A percentile compares a stretch with the other conserved stretches of the same genome.
These are phyloP conservation scores for Eretmocerus hayati DNA, from an alignment of 2,888 invertebrate species.

Conservation along the genomic window DNA sequence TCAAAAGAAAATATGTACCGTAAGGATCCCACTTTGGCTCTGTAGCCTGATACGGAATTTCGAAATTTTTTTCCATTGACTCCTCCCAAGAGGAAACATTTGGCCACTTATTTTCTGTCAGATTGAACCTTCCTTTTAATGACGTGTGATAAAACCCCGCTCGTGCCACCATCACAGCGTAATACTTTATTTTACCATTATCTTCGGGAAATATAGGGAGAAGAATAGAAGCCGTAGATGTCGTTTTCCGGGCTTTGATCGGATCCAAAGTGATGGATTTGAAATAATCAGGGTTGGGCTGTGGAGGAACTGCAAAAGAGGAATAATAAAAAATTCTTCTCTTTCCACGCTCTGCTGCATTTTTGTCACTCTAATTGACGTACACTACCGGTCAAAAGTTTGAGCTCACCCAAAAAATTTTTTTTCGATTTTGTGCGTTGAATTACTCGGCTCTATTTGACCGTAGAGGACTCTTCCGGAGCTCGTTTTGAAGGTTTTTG, in stretches of 20 bases:
- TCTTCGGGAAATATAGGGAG: conserved; percentile 36
- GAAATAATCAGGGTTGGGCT: conserved; percentile 33
- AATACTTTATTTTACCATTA: conserved; percentile 35
- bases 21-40: conserved; percentile 31
- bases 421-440: no score
- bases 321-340: no score
- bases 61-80: conserved; percentile 33
- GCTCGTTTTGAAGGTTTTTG: no score
- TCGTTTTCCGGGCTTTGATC: conserved; percentile 32
- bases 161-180: conserved; percentile 38
- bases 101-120: conserved; percentile 29
- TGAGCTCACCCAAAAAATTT: no score
- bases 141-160: conserved; percentile 24
- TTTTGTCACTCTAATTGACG: no score
- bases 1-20: background rate
- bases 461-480: no score
- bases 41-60: conserved; percentile 37
- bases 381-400: no score
- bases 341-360: no score
- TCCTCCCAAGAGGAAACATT: conserved; percentile 36
- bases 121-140: conserved; percentile 23
- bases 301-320: conserved; percentile 32
- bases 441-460: no score
- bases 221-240: conserved; percentile 33
- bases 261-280: conserved; percentile 36